Evolutionary conservation across 2,113 vertebrate genomes (phyloP).

Genomic region (Podilymbus podiceps): DNA sequence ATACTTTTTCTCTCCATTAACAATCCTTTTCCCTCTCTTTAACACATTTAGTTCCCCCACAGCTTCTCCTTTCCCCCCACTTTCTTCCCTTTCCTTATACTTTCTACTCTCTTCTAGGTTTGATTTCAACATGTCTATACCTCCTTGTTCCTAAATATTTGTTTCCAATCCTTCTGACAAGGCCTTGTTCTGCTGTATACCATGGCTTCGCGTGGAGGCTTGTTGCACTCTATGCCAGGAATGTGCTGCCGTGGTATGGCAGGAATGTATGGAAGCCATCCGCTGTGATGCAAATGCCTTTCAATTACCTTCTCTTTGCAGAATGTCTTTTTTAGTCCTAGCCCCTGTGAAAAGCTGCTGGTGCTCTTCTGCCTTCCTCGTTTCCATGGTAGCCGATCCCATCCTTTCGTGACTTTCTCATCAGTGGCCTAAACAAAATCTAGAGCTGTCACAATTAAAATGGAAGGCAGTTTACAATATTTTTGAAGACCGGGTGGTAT

Average conservation of each 20-base stretch:
- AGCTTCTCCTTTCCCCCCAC: neutral
- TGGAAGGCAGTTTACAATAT: neutral
- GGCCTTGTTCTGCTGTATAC: neutral
- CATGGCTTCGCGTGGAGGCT: neutral
- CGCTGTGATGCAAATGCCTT: neutral
- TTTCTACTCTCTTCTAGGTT: neutral
- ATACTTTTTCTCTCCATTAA: neutral
- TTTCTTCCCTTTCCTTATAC: neutral
- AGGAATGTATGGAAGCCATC: neutral
- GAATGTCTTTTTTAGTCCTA: neutral
- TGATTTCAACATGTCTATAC: neutral
- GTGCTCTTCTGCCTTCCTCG: neutral
- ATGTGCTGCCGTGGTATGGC: neutral
- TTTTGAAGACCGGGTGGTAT: neutral
- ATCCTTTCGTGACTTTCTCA: neutral
- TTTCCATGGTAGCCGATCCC: slow-evolving; percentile 50
- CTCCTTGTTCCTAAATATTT: neutral
- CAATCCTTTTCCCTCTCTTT: neutral
- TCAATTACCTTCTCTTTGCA: neutral
- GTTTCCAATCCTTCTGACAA: neutral
- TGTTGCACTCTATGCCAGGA: neutral
- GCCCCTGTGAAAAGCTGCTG: neutral
- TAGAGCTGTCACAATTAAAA: slow-evolving; percentile 2
- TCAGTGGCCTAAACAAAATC: slow-evolving; percentile 42
- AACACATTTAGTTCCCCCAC: rapidly evolving